Conservation (phyloP, 2,888 invertebrate species). For the Eilema depressum region DNA sequence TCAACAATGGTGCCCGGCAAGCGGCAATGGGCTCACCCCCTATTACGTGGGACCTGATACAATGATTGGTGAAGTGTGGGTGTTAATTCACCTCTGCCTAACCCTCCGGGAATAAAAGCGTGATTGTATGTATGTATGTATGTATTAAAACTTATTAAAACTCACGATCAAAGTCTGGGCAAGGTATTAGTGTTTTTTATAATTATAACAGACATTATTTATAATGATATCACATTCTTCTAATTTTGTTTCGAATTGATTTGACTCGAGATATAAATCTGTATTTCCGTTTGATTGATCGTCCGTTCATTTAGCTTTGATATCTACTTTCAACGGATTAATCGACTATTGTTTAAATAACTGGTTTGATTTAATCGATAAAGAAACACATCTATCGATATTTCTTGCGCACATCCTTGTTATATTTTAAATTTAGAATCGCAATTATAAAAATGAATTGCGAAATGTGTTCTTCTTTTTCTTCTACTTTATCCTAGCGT, state of each 20-base stretch:
- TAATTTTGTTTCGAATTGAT: conserved; percentile 47
- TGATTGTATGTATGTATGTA: too few relatives aligned
- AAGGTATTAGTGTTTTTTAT: background rate
- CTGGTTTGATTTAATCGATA: conserved; percentile 36
- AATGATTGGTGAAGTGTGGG: too few relatives aligned
- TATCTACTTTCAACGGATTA: conserved; percentile 55
- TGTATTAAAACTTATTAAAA: too few relatives aligned
- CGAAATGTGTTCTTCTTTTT: background rate
- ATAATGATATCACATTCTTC: conserved; percentile 47
- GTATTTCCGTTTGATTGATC: conserved; percentile 51
- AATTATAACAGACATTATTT: conserved; percentile 29
- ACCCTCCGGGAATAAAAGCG: too few relatives aligned
- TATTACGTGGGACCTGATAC: too few relatives aligned
- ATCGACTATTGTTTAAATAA: conserved; percentile 49
- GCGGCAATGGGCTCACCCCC: too few relatives aligned
- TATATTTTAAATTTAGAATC: background rate
- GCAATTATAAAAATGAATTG: background rate
- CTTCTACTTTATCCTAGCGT: too few relatives aligned
- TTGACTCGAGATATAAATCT: conserved; percentile 46
- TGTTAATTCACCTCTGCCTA: too few relatives aligned
- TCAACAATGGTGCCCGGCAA: too few relatives aligned
- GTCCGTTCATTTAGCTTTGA: conserved; percentile 42
- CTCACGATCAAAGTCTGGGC: background rate
- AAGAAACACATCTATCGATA: conserved; percentile 26
- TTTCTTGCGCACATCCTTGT: conserved; percentile 20